Evolutionary conservation across 2,113 vertebrate genomes (phyloP), one percentile per base, ranked within the genome.

Genomic region (Formicarius rufipectus): DNA sequence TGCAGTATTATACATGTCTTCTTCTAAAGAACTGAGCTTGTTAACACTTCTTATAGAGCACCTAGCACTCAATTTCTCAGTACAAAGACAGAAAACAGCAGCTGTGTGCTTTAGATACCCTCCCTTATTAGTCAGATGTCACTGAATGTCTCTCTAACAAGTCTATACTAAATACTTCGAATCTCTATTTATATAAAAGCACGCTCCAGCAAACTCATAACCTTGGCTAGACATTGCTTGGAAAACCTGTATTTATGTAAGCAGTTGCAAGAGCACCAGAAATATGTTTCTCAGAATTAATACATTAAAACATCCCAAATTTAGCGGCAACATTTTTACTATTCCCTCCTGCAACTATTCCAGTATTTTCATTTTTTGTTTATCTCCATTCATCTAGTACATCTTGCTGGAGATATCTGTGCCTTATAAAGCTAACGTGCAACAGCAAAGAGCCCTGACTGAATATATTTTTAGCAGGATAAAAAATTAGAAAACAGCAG

Each of bases 221-320:
- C 25, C 37, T 89, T 71, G 49, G 45, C 35, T 64, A 66, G 52
- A 53, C 31, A 49, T 30, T 47, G 33, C 63, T 59, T 84, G 71
- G 50, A 81, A 74, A 89, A 84, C 44, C n/a, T 58, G 59, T 30
- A 3, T 93, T 94, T 94, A 93, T 90, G 86, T 89, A 92, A 87
- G 67, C 52, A 92, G 44, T 73, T 93, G 49, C 67, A 90, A 87
- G 16, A 95, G 60, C 60, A 84, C 22, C 55, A 84, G 66, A 52
- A 80, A 67, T 39, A 88, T 1, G 14, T 59, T 84, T 94, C 42
- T 47, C 39, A 55, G 42, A 91, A 87, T 78, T 53, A 83, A 40
- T 69, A 52, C 49, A 85, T 78, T 24, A 42, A 67, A 45, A 7
- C 0, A 5, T 9, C 1, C 12, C 71, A 77, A 92, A 73, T 9